A percentile compares a stretch with the other conserved stretches of the same genome.
phyloP scores from a whole-genome alignment of 1,140 invertebrate species.

The Drosophila suzukii region DNA sequence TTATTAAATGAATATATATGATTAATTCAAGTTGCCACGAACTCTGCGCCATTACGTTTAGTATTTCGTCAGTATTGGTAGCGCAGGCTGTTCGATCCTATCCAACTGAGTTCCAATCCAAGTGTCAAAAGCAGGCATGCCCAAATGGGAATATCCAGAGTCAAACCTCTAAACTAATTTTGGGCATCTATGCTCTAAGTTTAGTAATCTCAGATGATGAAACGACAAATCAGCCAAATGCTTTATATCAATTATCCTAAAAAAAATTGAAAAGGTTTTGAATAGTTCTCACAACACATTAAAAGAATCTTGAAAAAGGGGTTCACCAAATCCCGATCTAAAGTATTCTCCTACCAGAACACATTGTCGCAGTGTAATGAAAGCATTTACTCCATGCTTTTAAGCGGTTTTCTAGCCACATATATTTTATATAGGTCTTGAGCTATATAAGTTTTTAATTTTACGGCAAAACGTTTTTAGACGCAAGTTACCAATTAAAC shows the following conservation, averaged over 20 bases:
- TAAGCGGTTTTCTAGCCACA: slow-evolving; percentile 40
- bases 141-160: slow-evolving; percentile 10
- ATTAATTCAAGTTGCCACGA: slow-evolving; percentile 37
- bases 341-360: slow-evolving; percentile 12
- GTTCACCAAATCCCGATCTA: not conserved
- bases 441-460: slow-evolving; percentile 62
- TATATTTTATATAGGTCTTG: slow-evolving; percentile 58
- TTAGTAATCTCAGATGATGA: slow-evolving; percentile 23
- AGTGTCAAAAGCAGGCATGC: slow-evolving; percentile 36
- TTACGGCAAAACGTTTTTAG: slow-evolving; percentile 43
- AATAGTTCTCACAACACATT: slow-evolving; percentile 1
- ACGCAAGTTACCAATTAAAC: slow-evolving; percentile 29
- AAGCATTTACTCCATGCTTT: slow-evolving; percentile 61
- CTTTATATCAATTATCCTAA: slow-evolving; percentile 18
- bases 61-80: slow-evolving; percentile 53
- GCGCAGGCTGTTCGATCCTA: slow-evolving; percentile 28
- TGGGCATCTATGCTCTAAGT: slow-evolving; percentile 18
- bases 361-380: slow-evolving; percentile 38
- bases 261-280: not conserved
- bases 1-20: slow-evolving; percentile 36
- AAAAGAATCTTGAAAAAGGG: not conserved
- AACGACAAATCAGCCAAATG: slow-evolving; percentile 41
- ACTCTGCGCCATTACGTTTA: slow-evolving; percentile 35
- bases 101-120: slow-evolving; percentile 57
- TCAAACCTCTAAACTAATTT: slow-evolving; percentile 15